Base-by-base conservation (phyloP, 1,140 invertebrate genomes). In the Aethina tumida region DNA sequence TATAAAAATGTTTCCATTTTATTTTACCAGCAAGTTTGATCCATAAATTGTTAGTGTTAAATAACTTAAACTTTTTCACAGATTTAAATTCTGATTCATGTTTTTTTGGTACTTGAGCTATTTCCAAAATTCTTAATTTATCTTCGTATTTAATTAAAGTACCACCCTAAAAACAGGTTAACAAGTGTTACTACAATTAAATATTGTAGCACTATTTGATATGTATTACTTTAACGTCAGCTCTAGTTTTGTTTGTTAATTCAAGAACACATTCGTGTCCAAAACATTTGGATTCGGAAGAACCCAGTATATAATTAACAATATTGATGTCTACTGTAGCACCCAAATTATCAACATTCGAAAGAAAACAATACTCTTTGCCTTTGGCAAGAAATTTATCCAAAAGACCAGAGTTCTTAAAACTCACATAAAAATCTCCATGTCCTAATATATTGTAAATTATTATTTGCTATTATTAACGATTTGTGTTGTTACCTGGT, bases 21-120 rank as follows among this genome's bases (percentile, higher is more conserved):
- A n/a, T n/a, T n/a, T 58, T 66, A 83, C 79, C 74, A 49, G 77
- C 70, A 3, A 99, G 63, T 58, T 86, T 96, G 4, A 92, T 85
- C 97, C 97, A 99, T 35, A 99, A 67, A 60, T 99, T 99, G 60
- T 99, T 99, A 0, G 97, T 99, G 62, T 99, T 99, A 71, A 99
- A 99, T 62, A 97, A 98, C 68, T 96, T 96, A 62, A 98, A 99
- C 44, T 90, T 97, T 60, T 90, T 94, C 5, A 99, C 85, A 15
- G 92, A 97, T 71, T 98, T 98, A 58, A 99, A 98, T 56, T 97
- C 95, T 64, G 98, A 94, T 2, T 94, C 78, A 59, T 97, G 88
- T 51, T 98, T 92, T 58, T 89, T 92, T 0, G 97, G 95, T 2
- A 99, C 97, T 75, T 99, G 97, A 5, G 97, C 96, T 41, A 99